Base-by-base conservation (phyloP, 1,140 invertebrate genomes). In the Mylabris phalerata region DNA sequence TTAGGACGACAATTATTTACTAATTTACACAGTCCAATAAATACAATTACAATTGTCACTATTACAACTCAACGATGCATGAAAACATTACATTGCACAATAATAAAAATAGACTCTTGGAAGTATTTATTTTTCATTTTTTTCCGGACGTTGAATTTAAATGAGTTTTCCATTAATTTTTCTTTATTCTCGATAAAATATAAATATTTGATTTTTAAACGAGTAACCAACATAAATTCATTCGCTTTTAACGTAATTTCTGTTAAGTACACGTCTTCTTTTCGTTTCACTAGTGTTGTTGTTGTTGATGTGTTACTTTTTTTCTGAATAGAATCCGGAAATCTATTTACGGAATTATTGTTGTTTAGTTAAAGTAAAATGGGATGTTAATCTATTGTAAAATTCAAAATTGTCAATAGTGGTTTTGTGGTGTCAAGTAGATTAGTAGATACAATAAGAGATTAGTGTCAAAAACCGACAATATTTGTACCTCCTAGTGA, bases 11-110 rank as follows among this genome's bases (percentile, higher is more conserved):
- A 66, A 63, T 68, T 67, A 68, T 68, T 68, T 68, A 67, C 61
- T 65, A 67, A 65, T 69, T 69, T 52, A 67, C 63, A 69, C 67
- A 67, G 61, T 67, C 60, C 67, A 60, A 69, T 67, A 69, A 67
- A 66, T 67, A 64, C 67, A 65, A 64, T 68, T 67, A 65, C 67
- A 66, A 67, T 65, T 62, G 67, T 56, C 50, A 13, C 47, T 61
- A 50, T 54, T 54, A 54, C 39, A 54, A 54, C 2, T 42, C 51
- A 54, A 26, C 51, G 51, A 45, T 54, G 51, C 51, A 54, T 54
- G 51, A 54, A 32, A 54, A 54, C 51, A 54, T 54, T 45, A 54
- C 51, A 46, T 54, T 54, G 42, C 42, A 19, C 41, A 25, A n/a
- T 32, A 54, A 46, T 46, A 54, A 54, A 54, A 39, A 50, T 50